Conservation (phyloP, 2,888 invertebrate genomes). For the Lochmaea crataegi region DNA sequence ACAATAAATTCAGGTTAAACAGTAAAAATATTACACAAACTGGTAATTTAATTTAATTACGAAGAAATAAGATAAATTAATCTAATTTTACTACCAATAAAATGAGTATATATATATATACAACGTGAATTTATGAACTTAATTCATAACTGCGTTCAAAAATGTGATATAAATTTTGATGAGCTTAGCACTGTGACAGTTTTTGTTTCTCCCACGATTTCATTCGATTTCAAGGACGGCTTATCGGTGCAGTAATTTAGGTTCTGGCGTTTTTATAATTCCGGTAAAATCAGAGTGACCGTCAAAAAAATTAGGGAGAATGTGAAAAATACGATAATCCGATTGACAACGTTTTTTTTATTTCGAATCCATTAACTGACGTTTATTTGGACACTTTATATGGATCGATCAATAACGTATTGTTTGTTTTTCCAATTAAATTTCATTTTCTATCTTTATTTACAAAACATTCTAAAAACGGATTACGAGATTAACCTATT, state of each 20-base stretch:
- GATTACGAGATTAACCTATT: conserved; percentile 4
- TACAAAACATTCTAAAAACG: conserved; percentile 2
- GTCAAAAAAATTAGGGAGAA: no score
- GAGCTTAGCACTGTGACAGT: no score
- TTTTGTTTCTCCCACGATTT: no score
- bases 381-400: not conserved
- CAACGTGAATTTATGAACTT: not conserved
- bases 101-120: not conserved
- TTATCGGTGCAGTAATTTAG: no score
- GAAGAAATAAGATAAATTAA: conserved; percentile 1
- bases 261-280: no score
- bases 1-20: not conserved
- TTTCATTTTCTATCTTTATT: not conserved
- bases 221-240: no score
- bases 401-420: no score
- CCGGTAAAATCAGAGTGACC: no score
- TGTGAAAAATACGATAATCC: no score
- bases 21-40: not conserved
- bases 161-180: no score
- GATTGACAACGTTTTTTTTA: not conserved
- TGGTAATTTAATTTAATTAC: not conserved
- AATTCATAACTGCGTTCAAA: not conserved
- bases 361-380: not conserved
- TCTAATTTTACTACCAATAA: conserved; percentile 1
- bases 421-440: not conserved